Evolutionary conservation across 2,888 invertebrate genomes (phyloP).

Genomic region (Tipula lateralis): DNA sequence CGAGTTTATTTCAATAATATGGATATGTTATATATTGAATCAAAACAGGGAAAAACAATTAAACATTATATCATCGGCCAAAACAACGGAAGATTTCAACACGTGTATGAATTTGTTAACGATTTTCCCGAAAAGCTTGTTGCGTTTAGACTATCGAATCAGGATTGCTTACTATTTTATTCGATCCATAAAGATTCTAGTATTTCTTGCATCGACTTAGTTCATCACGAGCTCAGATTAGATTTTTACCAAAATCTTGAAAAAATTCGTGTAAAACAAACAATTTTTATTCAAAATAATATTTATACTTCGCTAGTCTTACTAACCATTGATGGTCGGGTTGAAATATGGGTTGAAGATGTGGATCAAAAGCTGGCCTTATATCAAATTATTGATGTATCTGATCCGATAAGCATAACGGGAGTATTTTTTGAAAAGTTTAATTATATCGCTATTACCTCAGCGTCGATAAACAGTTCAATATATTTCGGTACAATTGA

Average conservation of each 20-base stretch:
- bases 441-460: conserved; percentile 40
- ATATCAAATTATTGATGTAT: conserved; percentile 36
- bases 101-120: background rate
- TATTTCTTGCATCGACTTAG: background rate
- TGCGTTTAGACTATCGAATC: background rate
- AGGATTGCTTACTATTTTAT: background rate
- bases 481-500: conserved; percentile 39
- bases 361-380: conserved; percentile 32
- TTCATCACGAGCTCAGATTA: background rate
- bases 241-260: background rate
- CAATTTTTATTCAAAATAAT: background rate
- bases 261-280: background rate
- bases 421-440: conserved; percentile 33
- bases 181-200: background rate
- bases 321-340: background rate
- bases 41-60: background rate
- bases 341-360: conserved; percentile 39
- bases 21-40: background rate
- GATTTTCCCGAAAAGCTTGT: background rate
- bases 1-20: background rate
- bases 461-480: conserved; percentile 35
- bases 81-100: background rate
- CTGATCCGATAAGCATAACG: conserved; percentile 39
- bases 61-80: background rate
- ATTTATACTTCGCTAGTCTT: background rate